A percentile compares a stretch with the other conserved stretches of the same genome.
These are phyloP conservation scores for Drosophila prosaltans DNA, from an alignment of 1,140 invertebrate species.

Conservation along the genomic window DNA sequence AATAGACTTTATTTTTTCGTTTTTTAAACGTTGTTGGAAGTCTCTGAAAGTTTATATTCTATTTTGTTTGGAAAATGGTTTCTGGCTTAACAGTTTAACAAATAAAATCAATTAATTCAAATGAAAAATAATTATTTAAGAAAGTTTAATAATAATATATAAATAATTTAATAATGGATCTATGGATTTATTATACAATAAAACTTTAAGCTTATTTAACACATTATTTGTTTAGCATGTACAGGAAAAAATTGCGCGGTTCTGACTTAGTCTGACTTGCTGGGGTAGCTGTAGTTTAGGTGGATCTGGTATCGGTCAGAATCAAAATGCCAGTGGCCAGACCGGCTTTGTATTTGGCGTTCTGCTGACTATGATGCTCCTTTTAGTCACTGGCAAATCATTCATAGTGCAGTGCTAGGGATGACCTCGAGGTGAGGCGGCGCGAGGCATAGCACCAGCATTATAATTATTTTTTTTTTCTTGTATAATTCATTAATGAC, in stretches of 20 bases:
- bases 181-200: constrained; percentile 67
- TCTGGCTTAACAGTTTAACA: no score
- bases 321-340: constrained; percentile 86
- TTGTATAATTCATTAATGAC: constrained; percentile 62
- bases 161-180: constrained; percentile 18
- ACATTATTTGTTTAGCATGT: constrained; percentile 61
- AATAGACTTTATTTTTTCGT: no score
- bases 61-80: no score
- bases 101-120: no score
- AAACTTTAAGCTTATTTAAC: constrained; percentile 79
- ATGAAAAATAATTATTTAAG: no score
- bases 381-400: constrained; percentile 90
- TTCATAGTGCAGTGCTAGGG: constrained; percentile 85
- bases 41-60: no score
- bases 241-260: constrained; percentile 31
- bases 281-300: constrained; percentile 85
- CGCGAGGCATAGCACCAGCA: constrained; percentile 74
- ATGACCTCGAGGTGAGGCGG: constrained; percentile 74
- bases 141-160: no score
- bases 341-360: constrained; percentile 87
- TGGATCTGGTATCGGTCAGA: constrained; percentile 84
- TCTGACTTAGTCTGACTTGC: constrained; percentile 83
- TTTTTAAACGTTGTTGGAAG: no score
- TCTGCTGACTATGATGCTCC: constrained; percentile 86
- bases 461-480: constrained; percentile 58